These are phyloP conservation scores for Calonectris borealis DNA, from an alignment of 2,113 vertebrate genomes.

Conservation along the genomic window DNA sequence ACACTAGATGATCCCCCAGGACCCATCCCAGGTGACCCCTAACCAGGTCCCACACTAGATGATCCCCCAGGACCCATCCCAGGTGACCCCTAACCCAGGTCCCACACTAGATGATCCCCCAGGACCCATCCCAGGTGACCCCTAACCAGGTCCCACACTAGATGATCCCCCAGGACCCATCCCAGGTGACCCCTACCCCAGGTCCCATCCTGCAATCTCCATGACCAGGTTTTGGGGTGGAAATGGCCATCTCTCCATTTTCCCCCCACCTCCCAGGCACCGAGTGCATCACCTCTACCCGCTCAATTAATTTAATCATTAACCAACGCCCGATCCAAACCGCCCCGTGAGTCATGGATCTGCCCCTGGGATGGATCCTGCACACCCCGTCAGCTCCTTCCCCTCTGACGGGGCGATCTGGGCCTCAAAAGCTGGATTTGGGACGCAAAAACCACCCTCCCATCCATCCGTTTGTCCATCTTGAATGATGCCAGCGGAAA, in stretches of 20 bases:
- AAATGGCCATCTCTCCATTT: neutral
- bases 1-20: neutral
- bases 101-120: neutral
- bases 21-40: no score
- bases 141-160: neutral
- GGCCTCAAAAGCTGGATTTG: neutral
- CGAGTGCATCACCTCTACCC: accelerated
- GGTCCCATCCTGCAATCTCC: neutral
- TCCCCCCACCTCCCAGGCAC: neutral
- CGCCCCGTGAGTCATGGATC: accelerated
- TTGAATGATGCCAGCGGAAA: accelerated
- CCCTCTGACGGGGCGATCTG: accelerated
- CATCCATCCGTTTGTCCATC: accelerated
- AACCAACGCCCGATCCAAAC: neutral
- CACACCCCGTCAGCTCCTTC: neutral
- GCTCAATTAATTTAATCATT: neutral
- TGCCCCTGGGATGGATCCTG: accelerated
- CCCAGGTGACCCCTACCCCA: neutral
- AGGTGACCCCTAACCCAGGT: no score
- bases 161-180: neutral
- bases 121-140: no score
- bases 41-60: neutral
- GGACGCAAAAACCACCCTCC: neutral
- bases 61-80: neutral
- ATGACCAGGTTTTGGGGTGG: neutral